Base-by-base conservation (phyloP, 2,113 vertebrate genomes). In the Callionymus lyra region DNA sequence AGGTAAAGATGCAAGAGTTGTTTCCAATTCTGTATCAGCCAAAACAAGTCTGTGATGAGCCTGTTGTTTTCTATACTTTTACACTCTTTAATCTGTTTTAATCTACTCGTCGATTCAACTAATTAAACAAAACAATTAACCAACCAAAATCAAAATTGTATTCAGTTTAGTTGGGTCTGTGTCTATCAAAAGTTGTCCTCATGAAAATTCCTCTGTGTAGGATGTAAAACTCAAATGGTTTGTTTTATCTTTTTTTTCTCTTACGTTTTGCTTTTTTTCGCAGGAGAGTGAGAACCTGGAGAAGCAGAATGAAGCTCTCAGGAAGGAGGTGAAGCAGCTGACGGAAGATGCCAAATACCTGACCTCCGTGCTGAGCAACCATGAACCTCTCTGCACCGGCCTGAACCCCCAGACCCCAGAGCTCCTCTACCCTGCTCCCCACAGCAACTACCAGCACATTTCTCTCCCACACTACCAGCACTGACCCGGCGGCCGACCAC, bases 261-360 rank as follows among this genome's bases (percentile, higher is more conserved):
- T 8, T 54, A 6, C 55, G 1, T 43, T 69, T 18, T 53, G 19
- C 47, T 48, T 13, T 2, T 27, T 27, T 21, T 2, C 53, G 2
- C 80, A 98, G 95, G 95, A 98, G 67, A 98, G 92, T 0, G 94
- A 98, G 64, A 88, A 88, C 74, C 69, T 98, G 70, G 94, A 97
- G 82, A 93, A 90, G 50, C 89, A 93, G 55, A 98, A 98, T 0
- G 87, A 90, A 0, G 91, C 91, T 6, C 82, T 98, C 55, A 89
- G 89, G 62, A 88, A 92, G 59, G 95, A 98, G 69, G 95, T 99
- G 74, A 93, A 92, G 72, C 85, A 87, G 64, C 83, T 99, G 70
- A 90, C 87, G 0, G 94, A 97, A 52, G 95, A 98, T 71, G 83
- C 91, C 74, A 96, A 95, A 65, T 91, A 92, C 39, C 91, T 98